phyloP scores from a whole-genome alignment of 2,113 vertebrate genomes.

The Campylomormyrus tamandua region DNA sequence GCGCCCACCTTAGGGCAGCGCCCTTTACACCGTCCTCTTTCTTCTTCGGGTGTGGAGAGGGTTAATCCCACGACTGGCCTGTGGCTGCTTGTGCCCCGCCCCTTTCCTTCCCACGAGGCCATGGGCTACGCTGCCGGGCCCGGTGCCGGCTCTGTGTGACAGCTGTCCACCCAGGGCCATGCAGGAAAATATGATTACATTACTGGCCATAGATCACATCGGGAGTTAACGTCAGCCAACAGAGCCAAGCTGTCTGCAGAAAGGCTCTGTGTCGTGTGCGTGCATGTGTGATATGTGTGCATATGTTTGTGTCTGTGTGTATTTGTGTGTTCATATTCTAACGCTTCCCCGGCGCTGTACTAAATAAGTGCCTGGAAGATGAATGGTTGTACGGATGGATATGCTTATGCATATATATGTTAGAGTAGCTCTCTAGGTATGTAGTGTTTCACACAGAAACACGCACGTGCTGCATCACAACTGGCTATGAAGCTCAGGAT shows the following conservation, averaged over 20 bases:
- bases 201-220: constrained; percentile 25
- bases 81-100: not conserved
- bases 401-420: not conserved
- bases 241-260: not conserved
- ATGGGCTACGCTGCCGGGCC: not conserved
- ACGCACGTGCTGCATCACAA: not conserved
- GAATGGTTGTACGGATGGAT: not conserved
- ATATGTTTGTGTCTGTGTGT: not conserved
- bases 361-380: not conserved
- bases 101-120: not conserved
- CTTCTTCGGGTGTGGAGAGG: not conserved
- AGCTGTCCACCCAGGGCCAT: constrained; percentile 29
- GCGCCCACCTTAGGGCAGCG: not conserved
- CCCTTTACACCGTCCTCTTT: not conserved
- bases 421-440: not conserved
- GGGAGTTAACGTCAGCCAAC: constrained; percentile 20
- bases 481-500: not conserved
- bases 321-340: not conserved
- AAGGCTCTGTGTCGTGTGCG: not conserved
- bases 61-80: not conserved
- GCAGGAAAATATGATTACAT: constrained; percentile 34
- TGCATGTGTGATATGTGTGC: not conserved
- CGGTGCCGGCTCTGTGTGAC: constrained; percentile 11
- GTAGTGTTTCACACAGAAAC: not conserved
- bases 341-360: not conserved